Base-by-base conservation (phyloP, 2,888 invertebrate genomes). In the Tubulanus polymorphus region DNA sequence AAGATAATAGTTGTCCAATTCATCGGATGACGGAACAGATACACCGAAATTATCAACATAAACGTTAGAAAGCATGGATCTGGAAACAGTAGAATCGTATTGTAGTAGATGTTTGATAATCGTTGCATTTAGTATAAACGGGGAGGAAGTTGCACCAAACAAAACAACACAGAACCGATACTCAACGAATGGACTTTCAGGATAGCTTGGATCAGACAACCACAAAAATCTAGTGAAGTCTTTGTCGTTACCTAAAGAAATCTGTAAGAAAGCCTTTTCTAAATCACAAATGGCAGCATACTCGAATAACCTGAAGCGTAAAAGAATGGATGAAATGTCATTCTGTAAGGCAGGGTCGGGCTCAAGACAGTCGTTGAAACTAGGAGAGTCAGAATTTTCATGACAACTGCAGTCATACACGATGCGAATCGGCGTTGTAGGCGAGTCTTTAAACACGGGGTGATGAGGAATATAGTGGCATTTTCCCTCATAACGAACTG, bases 351-450 rank as follows among this genome's bases (percentile, higher is more conserved):
- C 26, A 3, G 48, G 25, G 23, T 27, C 48, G 8, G 48, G 26
- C 28, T 48, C 48, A 3, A 48, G 48, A 48, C 48, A 48, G 23
- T 48, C 48, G 23, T 48, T 48, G 48, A 48, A 27, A 27, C 28
- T 48, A 3, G 48, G 48, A 8, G 18, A 23, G 15, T 56, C 37
- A 8, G 8, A 23, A 41, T 41, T 23, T 41, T 23, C 41, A 15
- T 41, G 41, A 3, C 3, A 8, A 10, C 48, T 48, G 23, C 48
- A 48, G n/a, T 48, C 23, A 27, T 48, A 48, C n/a, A 48, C 48
- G 15, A 48, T 48, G n/a, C 48, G 48, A 5, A 48, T 48, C 26
- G 48, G 48, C n/a, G 48, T 48, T n/a, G 48, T 48, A n/a, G 25
- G 3, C 25, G 26, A 26, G 48, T 48, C 48, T 27, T 48, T 41